Evolutionary conservation across 1,140 invertebrate genomes (phyloP), one percentile per base, ranked within the genome.

Genomic region (Helicoverpa armigera): DNA sequence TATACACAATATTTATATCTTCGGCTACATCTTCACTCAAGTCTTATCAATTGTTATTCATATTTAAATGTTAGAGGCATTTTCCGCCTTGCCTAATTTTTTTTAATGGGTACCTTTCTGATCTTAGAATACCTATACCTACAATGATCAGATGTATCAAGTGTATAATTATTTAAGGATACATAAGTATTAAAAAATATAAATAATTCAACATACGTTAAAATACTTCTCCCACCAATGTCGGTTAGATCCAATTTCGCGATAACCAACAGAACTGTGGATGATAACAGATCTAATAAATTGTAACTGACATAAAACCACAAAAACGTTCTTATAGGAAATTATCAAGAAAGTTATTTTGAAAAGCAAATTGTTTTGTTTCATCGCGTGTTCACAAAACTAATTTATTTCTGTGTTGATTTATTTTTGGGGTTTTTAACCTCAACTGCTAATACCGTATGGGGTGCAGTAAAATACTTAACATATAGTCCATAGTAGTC

Each of bases 371-470:
- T 90, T 84, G 87, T 58, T 43, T 84, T 81, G 85, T 87, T 85
- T 69, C 87, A 88, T 94, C 89, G 92, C 92, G 92, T 94, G 92
- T 85, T 89, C 82, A 65, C 83, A 80, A 92, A 94, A 91, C 93
- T 93, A 93, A 94, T 94, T 93, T 92, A 82, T 91, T 91, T 91
- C 86, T 74, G 76, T 86, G 61, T 87, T 86, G 72, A 78, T 88
- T 80, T 90, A 89, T 87, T 88, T 88, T 90, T 89, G 78, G 89
- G 86, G 88, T 85, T 88, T 85, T 65, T 56, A 12, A 35, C 69
- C 18, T 16, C 69, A 63, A 35, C 35, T 43, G 35, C 35, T 9
- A 9, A 43, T 35, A 7, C 35, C 35, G 35, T 35, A 35, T 43
- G 35, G 3, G 5, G 35, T 43, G 35, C 9, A 43, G 7, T 43